Evolutionary conservation across 2,888 invertebrate species (phyloP).

Genomic region (Leucoma salicis): DNA sequence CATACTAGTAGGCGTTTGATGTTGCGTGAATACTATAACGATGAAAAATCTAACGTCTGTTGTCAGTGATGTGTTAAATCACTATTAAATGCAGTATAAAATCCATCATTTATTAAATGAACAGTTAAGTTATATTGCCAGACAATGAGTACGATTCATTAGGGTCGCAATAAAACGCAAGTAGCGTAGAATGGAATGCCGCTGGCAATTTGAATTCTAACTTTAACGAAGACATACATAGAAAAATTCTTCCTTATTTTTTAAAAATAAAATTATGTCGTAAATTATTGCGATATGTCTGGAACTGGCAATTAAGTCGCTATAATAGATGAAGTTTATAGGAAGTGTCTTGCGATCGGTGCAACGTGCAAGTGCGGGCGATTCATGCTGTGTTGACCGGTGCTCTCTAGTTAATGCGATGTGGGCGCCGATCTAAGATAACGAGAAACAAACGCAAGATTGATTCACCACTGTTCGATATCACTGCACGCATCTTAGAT

Average conservation of each 20-base stretch:
- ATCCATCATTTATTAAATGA: slow-evolving; percentile 56
- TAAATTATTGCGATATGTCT: slow-evolving; percentile 49
- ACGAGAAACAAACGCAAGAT: slow-evolving; percentile 62
- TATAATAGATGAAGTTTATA: slow-evolving; percentile 21
- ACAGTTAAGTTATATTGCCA: slow-evolving; percentile 61
- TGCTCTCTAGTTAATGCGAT: slow-evolving; percentile 46
- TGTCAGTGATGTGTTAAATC: too few relatives aligned
- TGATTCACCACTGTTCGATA: slow-evolving; percentile 70
- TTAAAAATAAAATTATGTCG: slow-evolving; percentile 51
- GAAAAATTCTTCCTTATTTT: slow-evolving; percentile 50
- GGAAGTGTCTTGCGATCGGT: neutral
- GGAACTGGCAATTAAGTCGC: slow-evolving; percentile 37
- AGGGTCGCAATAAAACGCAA: slow-evolving; percentile 58
- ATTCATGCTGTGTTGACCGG: slow-evolving; percentile 47
- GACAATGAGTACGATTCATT: slow-evolving; percentile 68
- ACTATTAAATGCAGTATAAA: slow-evolving; percentile 49
- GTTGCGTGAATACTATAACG: slow-evolving; percentile 69
- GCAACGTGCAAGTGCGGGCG: slow-evolving; percentile 27
- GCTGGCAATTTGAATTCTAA: slow-evolving; percentile 53
- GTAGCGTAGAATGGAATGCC: slow-evolving; percentile 44
- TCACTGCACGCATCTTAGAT: slow-evolving; percentile 65
- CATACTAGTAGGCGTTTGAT: slow-evolving; percentile 55
- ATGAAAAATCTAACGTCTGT: slow-evolving; percentile 47
- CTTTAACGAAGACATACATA: slow-evolving; percentile 46
- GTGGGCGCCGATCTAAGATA: slow-evolving; percentile 68